Evolutionary conservation across 2,888 invertebrate genomes (phyloP).

Genomic region (Griposia aprilina): DNA sequence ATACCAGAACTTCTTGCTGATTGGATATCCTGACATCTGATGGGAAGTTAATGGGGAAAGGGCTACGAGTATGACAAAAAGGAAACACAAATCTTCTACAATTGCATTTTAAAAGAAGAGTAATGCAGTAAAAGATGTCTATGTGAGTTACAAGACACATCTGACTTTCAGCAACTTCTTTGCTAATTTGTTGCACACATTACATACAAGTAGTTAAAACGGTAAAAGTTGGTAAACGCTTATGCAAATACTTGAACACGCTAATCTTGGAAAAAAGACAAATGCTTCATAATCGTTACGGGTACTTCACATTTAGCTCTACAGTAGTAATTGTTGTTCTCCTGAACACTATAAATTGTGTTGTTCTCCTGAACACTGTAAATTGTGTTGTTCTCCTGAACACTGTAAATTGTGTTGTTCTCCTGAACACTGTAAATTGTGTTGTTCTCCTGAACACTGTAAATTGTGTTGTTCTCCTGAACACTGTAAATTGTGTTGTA

Average conservation of each 20-base stretch:
- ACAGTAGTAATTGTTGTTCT: not conserved
- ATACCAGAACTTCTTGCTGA: no score
- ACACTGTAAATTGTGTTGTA: not conserved
- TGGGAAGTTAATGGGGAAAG: not conserved
- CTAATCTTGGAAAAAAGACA: constrained; percentile 35
- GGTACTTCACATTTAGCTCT: constrained; percentile 21
- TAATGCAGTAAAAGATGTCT: not conserved
- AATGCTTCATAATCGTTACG: constrained; percentile 23
- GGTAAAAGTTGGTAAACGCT: constrained; percentile 48
- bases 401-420: not conserved
- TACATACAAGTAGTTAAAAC: constrained; percentile 29
- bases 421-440: not conserved
- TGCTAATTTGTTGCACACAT: constrained; percentile 46
- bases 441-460: not conserved
- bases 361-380: not conserved
- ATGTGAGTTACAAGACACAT: constrained; percentile 13
- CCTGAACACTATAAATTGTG: not conserved
- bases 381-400: no score
- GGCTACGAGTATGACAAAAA: not conserved
- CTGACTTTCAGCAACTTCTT: constrained; percentile 39
- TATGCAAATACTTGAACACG: constrained; percentile 37
- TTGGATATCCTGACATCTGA: not conserved
- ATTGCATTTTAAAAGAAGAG: not conserved
- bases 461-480: not conserved
- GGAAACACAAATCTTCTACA: not conserved